Base-by-base conservation (phyloP, 2,113 vertebrate species). In the Cricetomys ansorgei region DNA sequence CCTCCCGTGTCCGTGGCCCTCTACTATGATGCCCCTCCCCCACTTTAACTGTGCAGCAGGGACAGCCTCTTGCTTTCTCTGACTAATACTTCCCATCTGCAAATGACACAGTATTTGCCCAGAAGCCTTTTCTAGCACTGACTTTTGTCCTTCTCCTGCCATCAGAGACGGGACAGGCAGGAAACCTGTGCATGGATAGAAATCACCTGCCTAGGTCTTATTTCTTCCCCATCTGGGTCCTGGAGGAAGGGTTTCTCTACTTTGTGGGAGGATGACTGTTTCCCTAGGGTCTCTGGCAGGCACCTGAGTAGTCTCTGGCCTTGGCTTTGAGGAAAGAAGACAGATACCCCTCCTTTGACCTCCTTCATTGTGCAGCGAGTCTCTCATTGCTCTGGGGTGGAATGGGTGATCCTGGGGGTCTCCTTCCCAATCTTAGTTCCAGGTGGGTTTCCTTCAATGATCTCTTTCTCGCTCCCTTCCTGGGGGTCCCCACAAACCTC, bases 361-460 rank as follows among this genome's bases (percentile, higher is more conserved):
- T 23, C 59, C 17, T 0, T 15, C 9, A 7, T 11, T 15, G 5
- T n/a, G n/a, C 19, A 1, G 21, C 2, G 27, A 4, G 37, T 21
- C 16, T 64, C 59, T 55, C 10, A 2, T 15, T 57, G 40, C 50
- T 27, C 57, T 7, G 15, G 75, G 17, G n/a, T 37, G 13, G 40
- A 1, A 12, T 7, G 16, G 31, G 15, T 21, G 8, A 6, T 31
- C 73, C n/a, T 29, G 23, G 50, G 31, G 43, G 31, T 25, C 0
- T 55, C 77, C 59, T 17, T 13, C 23, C 45, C 45, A 43, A 1
- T 31, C 9, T 62, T 19, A 43, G 45, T 64, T 62, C 43, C 13
- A 1, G 11, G 65, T 55, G 15, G 37, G 64, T 72, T 64, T 9
- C 10, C 8, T 15, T 43, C 43, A 3, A 69, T 10, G 25, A 45